A percentile compares a stretch with the other conserved stretches of the same genome.
Evolutionary conservation across 2,888 invertebrate genomes (phyloP).

Genomic region (Lasiommata megera): DNA sequence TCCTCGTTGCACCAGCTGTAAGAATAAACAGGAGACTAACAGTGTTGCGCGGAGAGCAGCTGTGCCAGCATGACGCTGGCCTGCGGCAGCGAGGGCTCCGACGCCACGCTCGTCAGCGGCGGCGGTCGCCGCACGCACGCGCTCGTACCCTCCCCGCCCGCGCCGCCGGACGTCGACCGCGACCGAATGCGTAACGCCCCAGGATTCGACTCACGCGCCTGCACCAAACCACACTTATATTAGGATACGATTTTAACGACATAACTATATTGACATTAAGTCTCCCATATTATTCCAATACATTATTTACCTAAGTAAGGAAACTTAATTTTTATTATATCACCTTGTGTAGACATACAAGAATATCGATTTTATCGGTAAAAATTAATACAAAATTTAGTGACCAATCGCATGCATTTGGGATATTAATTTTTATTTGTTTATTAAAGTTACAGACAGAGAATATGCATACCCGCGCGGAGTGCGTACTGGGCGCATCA

Average conservation of each 20-base stretch:
- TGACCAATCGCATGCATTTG: no score
- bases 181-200: constrained; percentile 60
- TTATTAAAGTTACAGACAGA: no score
- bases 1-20: no score
- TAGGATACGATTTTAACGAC: neutral
- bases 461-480: constrained; percentile 33
- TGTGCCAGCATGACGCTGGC: constrained; percentile 91
- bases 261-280: no score
- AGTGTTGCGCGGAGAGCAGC: constrained; percentile 85
- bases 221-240: constrained; percentile 24
- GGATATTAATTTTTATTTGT: no score
- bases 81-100: constrained; percentile 87
- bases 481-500: constrained; percentile 65
- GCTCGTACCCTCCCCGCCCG: constrained; percentile 43
- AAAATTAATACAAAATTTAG: no score
- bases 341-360: no score
- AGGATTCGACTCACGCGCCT: constrained; percentile 58
- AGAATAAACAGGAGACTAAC: constrained; percentile 63
- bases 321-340: no score
- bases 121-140: constrained; percentile 59
- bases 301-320: no score
- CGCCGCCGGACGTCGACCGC: constrained; percentile 67
- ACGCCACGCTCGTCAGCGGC: constrained; percentile 87
- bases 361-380: no score
- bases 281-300: no score